A percentile compares a stretch with the other conserved stretches of the same genome.
phyloP scores from a whole-genome alignment of 2,797 vertebrate genomes.

The Pitangus sulphuratus region DNA sequence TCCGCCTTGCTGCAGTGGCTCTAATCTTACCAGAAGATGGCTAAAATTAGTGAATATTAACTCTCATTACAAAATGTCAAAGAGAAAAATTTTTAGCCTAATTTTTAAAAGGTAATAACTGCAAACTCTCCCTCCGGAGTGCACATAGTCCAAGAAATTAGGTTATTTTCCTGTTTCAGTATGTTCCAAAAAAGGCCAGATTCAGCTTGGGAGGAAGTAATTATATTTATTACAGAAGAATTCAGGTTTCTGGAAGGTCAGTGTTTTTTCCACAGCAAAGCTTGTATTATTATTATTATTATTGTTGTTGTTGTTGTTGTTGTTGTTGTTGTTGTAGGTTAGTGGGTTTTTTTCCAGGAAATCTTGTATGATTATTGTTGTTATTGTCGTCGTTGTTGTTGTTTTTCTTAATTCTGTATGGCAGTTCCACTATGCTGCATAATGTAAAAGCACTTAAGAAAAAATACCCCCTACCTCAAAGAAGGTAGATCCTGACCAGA shows the following conservation, averaged over 20 bases:
- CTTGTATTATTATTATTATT: too few relatives aligned
- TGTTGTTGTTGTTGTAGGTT: background rate
- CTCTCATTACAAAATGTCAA: slow-evolving; percentile 3
- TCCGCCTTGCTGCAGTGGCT: background rate
- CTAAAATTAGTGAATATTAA: background rate
- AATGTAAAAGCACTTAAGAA: background rate
- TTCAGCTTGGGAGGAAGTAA: background rate
- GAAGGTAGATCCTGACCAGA: background rate
- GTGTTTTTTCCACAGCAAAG: background rate
- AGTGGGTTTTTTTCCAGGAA: background rate
- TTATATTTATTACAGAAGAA: background rate
- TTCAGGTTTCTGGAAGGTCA: background rate
- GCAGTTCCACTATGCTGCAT: background rate
- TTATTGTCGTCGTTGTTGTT: background rate
- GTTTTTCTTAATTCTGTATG: background rate
- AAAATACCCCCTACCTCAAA: background rate
- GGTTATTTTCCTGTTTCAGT: slow-evolving; percentile 22
- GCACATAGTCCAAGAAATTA: background rate
- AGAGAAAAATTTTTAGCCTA: slow-evolving; percentile 17
- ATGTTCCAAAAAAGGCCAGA: slow-evolving; percentile 15
- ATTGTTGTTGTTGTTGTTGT: too few relatives aligned
- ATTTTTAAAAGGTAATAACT: slow-evolving; percentile 35
- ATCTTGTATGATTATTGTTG: background rate
- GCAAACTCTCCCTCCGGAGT: background rate
- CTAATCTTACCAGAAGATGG: background rate